Conservation (phyloP, 2,113 vertebrate species). For the Meleagris gallopavo region DNA sequence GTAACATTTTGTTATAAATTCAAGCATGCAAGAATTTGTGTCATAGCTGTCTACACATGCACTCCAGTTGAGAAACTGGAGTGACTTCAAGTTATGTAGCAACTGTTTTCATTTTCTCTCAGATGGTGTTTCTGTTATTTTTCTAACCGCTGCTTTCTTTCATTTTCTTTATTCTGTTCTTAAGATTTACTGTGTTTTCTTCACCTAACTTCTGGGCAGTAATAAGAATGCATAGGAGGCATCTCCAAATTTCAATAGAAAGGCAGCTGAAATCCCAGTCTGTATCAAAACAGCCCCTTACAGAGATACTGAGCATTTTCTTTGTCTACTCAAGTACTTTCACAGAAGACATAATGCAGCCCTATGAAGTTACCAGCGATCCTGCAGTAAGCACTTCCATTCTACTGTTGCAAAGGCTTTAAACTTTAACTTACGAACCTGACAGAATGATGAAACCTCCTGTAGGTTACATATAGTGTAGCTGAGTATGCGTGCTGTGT, state of each 20-base stretch:
- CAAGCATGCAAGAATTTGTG: conserved; percentile 49
- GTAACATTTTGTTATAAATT: conserved; percentile 42
- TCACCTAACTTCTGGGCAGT: conserved; percentile 1
- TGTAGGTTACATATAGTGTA: neutral
- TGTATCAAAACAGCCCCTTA: conserved; percentile 36
- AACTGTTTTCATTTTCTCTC: conserved; percentile 61
- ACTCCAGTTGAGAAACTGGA: conserved; percentile 51
- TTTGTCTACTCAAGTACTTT: conserved; percentile 6
- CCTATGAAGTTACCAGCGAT: neutral
- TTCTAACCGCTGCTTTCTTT: conserved; percentile 35
- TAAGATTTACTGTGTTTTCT: conserved; percentile 3
- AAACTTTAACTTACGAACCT: neutral
- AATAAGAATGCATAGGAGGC: conserved; percentile 29
- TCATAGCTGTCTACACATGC: conserved; percentile 50
- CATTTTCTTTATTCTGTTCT: conserved; percentile 30
- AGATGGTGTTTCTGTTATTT: conserved; percentile 31
- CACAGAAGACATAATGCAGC: neutral
- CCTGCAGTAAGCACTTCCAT: conserved; percentile 3
- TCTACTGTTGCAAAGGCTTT: conserved; percentile 10
- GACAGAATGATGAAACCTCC: conserved; percentile 8
- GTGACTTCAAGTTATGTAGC: conserved; percentile 50
- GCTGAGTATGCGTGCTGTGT: neutral
- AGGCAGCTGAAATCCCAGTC: conserved; percentile 7
- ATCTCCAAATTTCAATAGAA: conserved; percentile 32
- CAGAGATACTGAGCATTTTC: conserved; percentile 12